Evolutionary conservation across 2,797 vertebrate species (phyloP), one percentile per base, ranked within the genome.

Genomic region (Crocidura indochinensis): DNA sequence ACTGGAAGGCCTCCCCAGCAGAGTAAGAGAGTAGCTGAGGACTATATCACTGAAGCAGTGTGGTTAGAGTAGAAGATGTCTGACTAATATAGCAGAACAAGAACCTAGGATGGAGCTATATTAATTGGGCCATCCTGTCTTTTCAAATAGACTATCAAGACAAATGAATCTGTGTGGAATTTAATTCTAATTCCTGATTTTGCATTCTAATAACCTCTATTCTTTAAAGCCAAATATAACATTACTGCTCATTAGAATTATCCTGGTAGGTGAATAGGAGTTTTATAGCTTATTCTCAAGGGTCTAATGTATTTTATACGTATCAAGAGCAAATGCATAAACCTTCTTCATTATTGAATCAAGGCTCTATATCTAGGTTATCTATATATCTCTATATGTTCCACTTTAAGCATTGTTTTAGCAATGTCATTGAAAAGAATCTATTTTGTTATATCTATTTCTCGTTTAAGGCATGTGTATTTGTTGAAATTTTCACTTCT

Each of bases 261-360:
- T 53, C 5, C 8, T 27, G 20, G 47, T 38, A 38, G 38, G 38
- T 77, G 27, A 75, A 4, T 65, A 53, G 38, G 49, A 22, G 38
- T 75, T 72, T 91, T 83, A 76, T 90, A 84, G 29, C 65, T 93
- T 80, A 14, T 44, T 46, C 72, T 14, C 10, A 73, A 53, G 29
- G 53, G 3, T 51, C 29, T 64, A 56, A 75, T 24, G 38, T 19
- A 72, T 65, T 75, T 86, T 87, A 81, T 17, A 46, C 80, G 22
- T 11, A 51, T 47, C 38, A 38, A 38, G 31, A 7, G 1, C 11
- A 44, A n/a, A 46, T 22, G 31, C 3, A 73, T 6, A 8, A 4
- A 2, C 29, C 46, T 86, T 65, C 75, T 67, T 60, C 15, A 49
- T 67, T 83, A 82, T 80, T 68, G 56, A 62, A 64, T 44, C 22